Conservation (phyloP, 2,113 vertebrate species). For the Odontesthes bonariensis region DNA sequence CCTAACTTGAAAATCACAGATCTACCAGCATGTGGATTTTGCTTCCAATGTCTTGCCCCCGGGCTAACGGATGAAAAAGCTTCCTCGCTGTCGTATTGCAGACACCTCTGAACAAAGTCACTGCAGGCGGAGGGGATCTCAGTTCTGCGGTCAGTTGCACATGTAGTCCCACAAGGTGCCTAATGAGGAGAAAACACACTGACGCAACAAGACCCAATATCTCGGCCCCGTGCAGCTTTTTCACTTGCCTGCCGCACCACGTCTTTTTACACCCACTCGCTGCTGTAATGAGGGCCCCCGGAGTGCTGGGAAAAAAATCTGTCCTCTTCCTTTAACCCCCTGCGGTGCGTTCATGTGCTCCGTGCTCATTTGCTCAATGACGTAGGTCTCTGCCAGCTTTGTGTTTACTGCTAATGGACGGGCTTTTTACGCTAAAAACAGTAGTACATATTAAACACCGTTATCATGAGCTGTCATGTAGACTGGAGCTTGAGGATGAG, state of each 20-base stretch:
- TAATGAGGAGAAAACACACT: conserved; percentile 64
- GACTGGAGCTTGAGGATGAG: background rate
- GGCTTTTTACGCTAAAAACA: conserved; percentile 28
- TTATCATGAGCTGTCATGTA: background rate
- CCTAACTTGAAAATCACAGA: background rate
- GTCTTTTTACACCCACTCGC: conserved; percentile 59
- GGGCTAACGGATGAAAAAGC: background rate
- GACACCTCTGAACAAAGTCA: conserved; percentile 8
- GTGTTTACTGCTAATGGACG: conserved; percentile 39
- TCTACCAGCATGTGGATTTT: conserved; percentile 13
- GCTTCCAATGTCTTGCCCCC: background rate
- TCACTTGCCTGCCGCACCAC: conserved; percentile 36
- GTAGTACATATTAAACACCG: background rate
- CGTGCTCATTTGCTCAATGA: conserved; percentile 51
- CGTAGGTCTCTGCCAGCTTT: conserved; percentile 26
- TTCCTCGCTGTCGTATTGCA: background rate
- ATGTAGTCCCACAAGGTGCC: conserved; percentile 33
- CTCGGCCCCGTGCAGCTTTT: conserved; percentile 55
- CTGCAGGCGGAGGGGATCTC: conserved; percentile 14
- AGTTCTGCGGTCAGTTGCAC: conserved; percentile 44
- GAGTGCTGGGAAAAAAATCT: conserved; percentile 40
- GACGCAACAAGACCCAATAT: conserved; percentile 53
- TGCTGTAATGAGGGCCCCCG: conserved; percentile 72
- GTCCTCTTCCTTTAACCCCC: conserved; percentile 47
- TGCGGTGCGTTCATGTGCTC: conserved; percentile 40